These are phyloP conservation scores for Drosophila truncata DNA, from an alignment of 1,140 invertebrate genomes.

Conservation along the genomic window DNA sequence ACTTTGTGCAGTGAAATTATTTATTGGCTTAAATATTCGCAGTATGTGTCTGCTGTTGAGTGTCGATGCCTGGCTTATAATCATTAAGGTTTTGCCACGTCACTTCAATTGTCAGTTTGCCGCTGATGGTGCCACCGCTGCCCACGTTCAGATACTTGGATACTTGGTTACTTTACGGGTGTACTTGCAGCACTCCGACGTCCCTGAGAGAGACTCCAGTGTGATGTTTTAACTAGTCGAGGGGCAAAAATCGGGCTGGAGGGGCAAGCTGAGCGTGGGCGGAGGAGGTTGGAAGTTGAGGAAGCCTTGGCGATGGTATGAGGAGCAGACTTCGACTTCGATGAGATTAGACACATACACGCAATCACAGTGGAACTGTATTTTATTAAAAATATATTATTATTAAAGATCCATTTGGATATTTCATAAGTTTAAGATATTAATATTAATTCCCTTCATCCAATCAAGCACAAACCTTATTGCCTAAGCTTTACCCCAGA, in stretches of 20 bases:
- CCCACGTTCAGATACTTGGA: slow-evolving; percentile 29
- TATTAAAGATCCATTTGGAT: too few species aligned
- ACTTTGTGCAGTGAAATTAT: slow-evolving; percentile 54
- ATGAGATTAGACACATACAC: slow-evolving; percentile 60
- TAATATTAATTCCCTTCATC: background rate
- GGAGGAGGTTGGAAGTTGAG: slow-evolving; percentile 1
- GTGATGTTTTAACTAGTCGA: slow-evolving; percentile 46
- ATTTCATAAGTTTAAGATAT: too few species aligned
- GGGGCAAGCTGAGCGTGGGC: slow-evolving; percentile 18
- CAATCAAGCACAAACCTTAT: background rate
- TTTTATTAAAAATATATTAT: background rate
- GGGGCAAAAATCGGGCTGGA: background rate
- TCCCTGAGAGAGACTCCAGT: slow-evolving; percentile 10
- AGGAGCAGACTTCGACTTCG: slow-evolving; percentile 37
- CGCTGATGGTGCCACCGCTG: slow-evolving; percentile 32
- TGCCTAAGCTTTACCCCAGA: background rate
- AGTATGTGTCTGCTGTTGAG: slow-evolving; percentile 35
- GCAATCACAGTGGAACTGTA: slow-evolving; percentile 15
- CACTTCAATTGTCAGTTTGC: slow-evolving; percentile 50
- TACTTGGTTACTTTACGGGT: slow-evolving; percentile 21
- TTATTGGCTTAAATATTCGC: slow-evolving; percentile 56
- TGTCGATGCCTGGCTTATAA: slow-evolving; percentile 45
- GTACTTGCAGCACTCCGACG: slow-evolving; percentile 11
- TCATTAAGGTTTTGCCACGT: slow-evolving; percentile 44
- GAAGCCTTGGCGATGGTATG: background rate